A percentile compares a stretch with the other conserved stretches of the same genome.
Evolutionary conservation across 2,888 invertebrate species (phyloP).

Genomic region (Catocala sponsa): DNA sequence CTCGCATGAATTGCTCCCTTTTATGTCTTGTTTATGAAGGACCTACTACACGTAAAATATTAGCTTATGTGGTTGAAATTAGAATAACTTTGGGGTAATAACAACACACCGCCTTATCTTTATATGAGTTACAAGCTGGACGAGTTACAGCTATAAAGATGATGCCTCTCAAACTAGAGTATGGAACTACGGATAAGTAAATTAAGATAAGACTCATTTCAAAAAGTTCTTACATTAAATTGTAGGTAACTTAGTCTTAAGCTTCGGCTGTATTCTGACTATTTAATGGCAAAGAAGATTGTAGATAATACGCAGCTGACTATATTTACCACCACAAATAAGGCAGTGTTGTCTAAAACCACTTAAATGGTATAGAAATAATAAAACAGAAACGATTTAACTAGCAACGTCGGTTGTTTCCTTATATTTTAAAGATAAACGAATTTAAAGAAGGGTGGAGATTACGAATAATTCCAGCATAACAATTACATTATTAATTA

Average conservation of each 20-base stretch:
- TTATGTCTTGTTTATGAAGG: conserved; percentile 23
- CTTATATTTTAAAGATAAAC: too few relatives aligned
- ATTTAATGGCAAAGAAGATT: too few relatives aligned
- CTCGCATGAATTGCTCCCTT: conserved; percentile 17
- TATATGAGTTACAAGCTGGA: conserved; percentile 8
- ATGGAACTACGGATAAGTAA: background rate
- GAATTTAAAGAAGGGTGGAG: too few relatives aligned
- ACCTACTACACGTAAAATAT: conserved; percentile 22
- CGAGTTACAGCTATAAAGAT: conserved; percentile 1
- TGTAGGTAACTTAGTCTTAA: background rate
- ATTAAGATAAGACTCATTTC: conserved; percentile 1
- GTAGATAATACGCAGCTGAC: too few relatives aligned
- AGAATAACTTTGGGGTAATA: background rate
- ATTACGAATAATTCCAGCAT: too few relatives aligned
- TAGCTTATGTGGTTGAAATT: conserved; percentile 10
- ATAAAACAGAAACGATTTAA: too few relatives aligned
- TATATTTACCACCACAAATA: too few relatives aligned
- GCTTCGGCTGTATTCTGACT: too few relatives aligned
- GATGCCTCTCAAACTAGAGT: background rate
- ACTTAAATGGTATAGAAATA: too few relatives aligned
- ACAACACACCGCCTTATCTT: conserved; percentile 4
- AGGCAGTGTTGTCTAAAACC: too few relatives aligned
- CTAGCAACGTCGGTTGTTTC: too few relatives aligned
- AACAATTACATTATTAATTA: too few relatives aligned
- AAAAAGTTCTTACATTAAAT: conserved; percentile 5